phyloP scores from a whole-genome alignment of 1,140 invertebrate genomes.

The Sweltsa coloradensis region DNA sequence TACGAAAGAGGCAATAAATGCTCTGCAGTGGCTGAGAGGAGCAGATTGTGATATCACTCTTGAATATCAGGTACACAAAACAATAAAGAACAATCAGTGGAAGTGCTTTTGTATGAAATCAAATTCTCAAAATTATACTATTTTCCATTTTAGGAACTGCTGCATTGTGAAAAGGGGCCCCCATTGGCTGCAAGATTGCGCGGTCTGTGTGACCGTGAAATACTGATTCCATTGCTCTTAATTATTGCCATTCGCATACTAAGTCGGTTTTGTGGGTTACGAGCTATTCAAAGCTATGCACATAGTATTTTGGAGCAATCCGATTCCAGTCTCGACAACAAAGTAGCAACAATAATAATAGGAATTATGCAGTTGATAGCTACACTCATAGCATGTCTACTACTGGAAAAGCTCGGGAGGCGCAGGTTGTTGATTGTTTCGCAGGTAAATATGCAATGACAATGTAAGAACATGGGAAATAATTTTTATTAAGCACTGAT shows the following conservation, averaged over 20 bases:
- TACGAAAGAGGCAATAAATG: slow-evolving; percentile 22
- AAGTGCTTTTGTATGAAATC: neutral
- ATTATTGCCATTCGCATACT: slow-evolving; percentile 7
- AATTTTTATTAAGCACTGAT: no score
- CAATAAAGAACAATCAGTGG: neutral
- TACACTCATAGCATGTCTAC: slow-evolving; percentile 19
- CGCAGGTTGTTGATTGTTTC: slow-evolving; percentile 29
- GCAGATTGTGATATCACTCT: slow-evolving; percentile 10
- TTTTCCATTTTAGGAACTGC: slow-evolving; percentile 4
- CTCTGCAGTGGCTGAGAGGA: slow-evolving; percentile 28
- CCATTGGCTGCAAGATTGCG: slow-evolving; percentile 1
- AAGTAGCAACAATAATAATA: slow-evolving; percentile 28
- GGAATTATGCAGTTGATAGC: slow-evolving; percentile 33
- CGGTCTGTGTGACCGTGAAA: slow-evolving; percentile 5
- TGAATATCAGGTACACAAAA: slow-evolving; percentile 10
- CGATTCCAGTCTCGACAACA: slow-evolving; percentile 21
- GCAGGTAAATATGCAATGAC: slow-evolving; percentile 4
- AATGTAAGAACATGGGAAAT: neutral
- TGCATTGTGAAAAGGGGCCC: slow-evolving; percentile 10
- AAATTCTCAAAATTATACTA: no score
- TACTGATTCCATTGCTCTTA: slow-evolving; percentile 7
- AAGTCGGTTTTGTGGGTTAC: slow-evolving; percentile 15
- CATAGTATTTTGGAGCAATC: slow-evolving; percentile 11
- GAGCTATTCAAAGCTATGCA: slow-evolving; percentile 11
- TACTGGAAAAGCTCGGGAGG: slow-evolving; percentile 34